Base-by-base conservation (phyloP, 37 sponge, comb jelly and placozoan species). In the Chondrosia reniformis region DNA sequence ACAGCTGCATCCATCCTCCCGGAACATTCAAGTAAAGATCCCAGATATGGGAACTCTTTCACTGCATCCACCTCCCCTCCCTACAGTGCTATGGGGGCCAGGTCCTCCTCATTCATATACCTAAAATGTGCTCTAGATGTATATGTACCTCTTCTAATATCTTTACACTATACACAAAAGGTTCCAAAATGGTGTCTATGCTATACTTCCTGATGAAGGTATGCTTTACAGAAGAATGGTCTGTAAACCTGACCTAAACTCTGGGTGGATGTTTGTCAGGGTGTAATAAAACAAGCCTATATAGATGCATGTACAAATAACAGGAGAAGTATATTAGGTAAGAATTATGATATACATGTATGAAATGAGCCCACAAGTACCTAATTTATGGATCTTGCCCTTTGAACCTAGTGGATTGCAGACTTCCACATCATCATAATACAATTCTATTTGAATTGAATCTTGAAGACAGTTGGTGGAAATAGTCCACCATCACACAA, bases 361-460 rank as follows among this genome's bases (percentile, higher is more conserved):
- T 33, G n/a, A 40, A 27, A n/a, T n/a, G n/a, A n/a, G n/a, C n/a
- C 22, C 10, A 24, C 44, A 75, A 59, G 37, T 81, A 86, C 82
- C 87, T 36, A 85, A 56, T 38, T 85, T 85, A 57, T 85, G 86
- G 25, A 63, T 78, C 24, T 41, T 80, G 15, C 74, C 76, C 64
- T 28, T 83, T 13, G 71, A 49, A 6, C 86, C 86, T 28, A 80
- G 63, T 27, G 80, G 86, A 59, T 85, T 85, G 66, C 80, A 79
- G 4, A 85, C 55, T 55, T 85, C 86, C n/a, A 79, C 49, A 25
- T 85, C 81, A 80, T 85, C 86, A 63, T 80, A 85, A 36, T 85
- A 85, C 44, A 80, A 33, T 39, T 61, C 46, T 25, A 85, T 80
- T 49, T 85, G 76, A 32, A 85, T 42, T 41, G 76, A 59, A 61